Percentiles rank a stretch among this genome's conserved stretches.
Evolutionary conservation across 2,888 invertebrate genomes (phyloP).

Genomic region (Ophion ellenae): DNA sequence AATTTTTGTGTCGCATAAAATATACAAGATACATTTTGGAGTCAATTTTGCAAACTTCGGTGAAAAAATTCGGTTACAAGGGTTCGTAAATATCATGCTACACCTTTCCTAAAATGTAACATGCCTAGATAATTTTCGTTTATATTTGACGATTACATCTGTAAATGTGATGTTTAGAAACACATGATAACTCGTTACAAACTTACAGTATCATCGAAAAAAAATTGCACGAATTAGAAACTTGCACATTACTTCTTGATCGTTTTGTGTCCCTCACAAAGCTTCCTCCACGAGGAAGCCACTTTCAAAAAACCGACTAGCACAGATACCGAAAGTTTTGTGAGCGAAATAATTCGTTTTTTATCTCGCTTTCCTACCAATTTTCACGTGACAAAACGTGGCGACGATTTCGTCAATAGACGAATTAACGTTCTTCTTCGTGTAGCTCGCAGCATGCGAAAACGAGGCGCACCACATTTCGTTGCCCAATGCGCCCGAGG

Average conservation of each 20-base stretch:
- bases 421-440: slow-evolving; percentile 14
- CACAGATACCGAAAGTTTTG: neutral
- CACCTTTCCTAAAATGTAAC: neutral
- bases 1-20: neutral
- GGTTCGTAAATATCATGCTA: neutral
- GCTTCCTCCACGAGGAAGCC: too few relatives aligned
- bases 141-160: neutral
- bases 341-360: neutral
- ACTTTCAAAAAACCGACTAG: too few relatives aligned
- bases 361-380: neutral
- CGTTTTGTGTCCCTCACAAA: too few relatives aligned
- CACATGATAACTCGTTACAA: too few relatives aligned
- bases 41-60: neutral
- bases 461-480: slow-evolving; percentile 42
- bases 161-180: neutral
- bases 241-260: too few relatives aligned
- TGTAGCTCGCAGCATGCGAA: slow-evolving; percentile 12
- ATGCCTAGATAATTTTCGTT: neutral
- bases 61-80: neutral
- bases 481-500: slow-evolving; percentile 49
- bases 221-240: too few relatives aligned
- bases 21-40: neutral
- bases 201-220: too few relatives aligned
- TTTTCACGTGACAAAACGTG: slow-evolving; percentile 9
- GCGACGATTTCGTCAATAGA: slow-evolving; percentile 30